Base-by-base conservation (phyloP, 2,113 vertebrate genomes). In the Henicopernis longicauda region DNA sequence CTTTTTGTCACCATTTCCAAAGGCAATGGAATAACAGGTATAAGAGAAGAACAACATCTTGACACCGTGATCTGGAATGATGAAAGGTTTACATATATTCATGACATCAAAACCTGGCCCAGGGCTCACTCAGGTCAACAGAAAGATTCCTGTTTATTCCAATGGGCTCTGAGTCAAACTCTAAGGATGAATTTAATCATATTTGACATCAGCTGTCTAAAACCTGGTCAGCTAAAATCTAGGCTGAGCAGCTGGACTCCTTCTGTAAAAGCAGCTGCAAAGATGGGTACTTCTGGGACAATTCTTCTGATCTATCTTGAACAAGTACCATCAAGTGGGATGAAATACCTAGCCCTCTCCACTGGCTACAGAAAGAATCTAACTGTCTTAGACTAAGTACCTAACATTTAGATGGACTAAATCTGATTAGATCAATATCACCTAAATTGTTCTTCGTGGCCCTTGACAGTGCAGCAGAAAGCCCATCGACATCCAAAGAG, bases 111-210 rank as follows among this genome's bases (percentile, higher is more conserved):
- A 89, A 66, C 34, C 29, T 82, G 52, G 79, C 44, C 59, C 38
- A 67, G 20, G n/a, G 36, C 49, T 89, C 42, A n/a, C 42, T 59
- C 3, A 12, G 71, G 66, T 90, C 89, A 93, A 91, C 27, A 90
- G 63, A 92, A 81, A 74, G 82, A 80, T 76, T 94, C 44, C 83
- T 93, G 32, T 85, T 85, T 85, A 80, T 84, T 72, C 78, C 67
- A 80, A 26, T 5, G 11, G 50, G 58, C 61, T 85, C 78, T 9
- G 26, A 91, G 40, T 89, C 80, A 84, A 84, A 71, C 77, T 85
- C 49, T 66, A 69, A 94, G 73, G 57, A 72, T 91, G 19, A 90
- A 94, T 94, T 88, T 93, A 96, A 85, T 85, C 73, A 70, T 32
- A 77, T 49, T 70, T 90, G 87, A 96, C 58, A 80, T 62, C 44